Evolutionary conservation across 2,113 vertebrate species (phyloP), one percentile per base, ranked within the genome.

Genomic region (Erythrolamprus reginae): DNA sequence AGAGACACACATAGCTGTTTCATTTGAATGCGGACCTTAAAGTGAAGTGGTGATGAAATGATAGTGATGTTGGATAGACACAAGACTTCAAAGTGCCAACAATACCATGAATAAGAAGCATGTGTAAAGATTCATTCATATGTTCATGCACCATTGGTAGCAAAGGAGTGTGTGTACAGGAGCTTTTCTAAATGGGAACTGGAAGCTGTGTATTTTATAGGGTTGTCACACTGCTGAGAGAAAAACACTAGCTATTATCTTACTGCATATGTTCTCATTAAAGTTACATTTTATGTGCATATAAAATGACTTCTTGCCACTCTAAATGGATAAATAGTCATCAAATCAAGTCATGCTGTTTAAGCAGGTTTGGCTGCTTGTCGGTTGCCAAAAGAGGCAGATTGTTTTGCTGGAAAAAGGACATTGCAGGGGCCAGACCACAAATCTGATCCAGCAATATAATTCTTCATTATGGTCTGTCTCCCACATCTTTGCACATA

Each of bases 11-110:
- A 88, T 45, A 91, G 77, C 86, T 84, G 90, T 91, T 91, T 88
- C 90, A 91, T 91, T 88, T 61, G 77, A 84, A 91, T 84, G 86
- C 47, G 23, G 58, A 88, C 47, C 84, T 88, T 50, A 50, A 61
- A 91, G 45, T 91, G 86, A 84, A 91, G 86, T 88, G 70, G 90
- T 91, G 90, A 91, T 84, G 77, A 91, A 88, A 91, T 88, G 55
- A 91, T 61, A 84, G 77, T 88, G 86, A 55, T 91, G 86, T 33
- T 88, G 86, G 55, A 91, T 84, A 91, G 77, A 90, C 61, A 61
- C n/a, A 15, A n/a, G 42, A 83, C 70, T 88, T 56, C 85, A n/a
- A 10, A 65, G 4, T 61, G 47, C 38, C 42, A 33, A 28, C 48
- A 70, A 33, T 90, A 45, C 24, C n/a, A 28, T 4, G 17, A n/a